Conservation (phyloP, 2,888 invertebrate genomes). For the Tetheella fluctuosa region DNA sequence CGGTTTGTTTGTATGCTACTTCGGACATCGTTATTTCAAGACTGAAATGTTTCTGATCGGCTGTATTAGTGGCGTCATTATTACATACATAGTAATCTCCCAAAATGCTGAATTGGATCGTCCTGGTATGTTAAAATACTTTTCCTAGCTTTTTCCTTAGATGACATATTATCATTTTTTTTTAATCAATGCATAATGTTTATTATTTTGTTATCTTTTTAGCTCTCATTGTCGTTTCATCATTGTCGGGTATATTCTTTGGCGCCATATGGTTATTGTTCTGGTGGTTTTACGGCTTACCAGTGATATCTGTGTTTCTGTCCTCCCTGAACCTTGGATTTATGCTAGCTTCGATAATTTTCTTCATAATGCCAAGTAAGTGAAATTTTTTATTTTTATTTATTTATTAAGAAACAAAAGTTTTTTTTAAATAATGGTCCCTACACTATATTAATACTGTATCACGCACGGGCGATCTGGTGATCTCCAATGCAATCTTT, state of each 20-base stretch:
- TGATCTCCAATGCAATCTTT: no score
- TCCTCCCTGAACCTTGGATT: conserved; percentile 86
- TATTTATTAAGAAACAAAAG: no score
- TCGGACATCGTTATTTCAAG: conserved; percentile 87
- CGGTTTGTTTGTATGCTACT: conserved; percentile 85
- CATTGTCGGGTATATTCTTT: conserved; percentile 82
- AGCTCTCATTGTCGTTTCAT: conserved; percentile 80
- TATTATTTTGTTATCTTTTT: conserved; percentile 38
- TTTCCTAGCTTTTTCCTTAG: background rate
- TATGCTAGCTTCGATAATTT: conserved; percentile 83
- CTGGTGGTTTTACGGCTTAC: conserved; percentile 86
- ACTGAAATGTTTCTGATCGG: conserved; percentile 85
- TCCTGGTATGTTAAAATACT: conserved; percentile 36
- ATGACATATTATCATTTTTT: no score
- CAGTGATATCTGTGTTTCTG: conserved; percentile 84
- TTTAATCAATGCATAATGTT: background rate
- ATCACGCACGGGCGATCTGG: no score
- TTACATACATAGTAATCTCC: conserved; percentile 80
- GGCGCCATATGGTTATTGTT: conserved; percentile 85
- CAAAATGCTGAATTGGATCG: conserved; percentile 47
- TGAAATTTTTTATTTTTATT: no score
- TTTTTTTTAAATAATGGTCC: no score
- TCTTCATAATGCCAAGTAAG: conserved; percentile 86
- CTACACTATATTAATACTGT: no score
- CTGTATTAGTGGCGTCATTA: conserved; percentile 81